These are phyloP conservation scores for Typhlomys cinereus DNA, from an alignment of 2,113 vertebrate genomes.

Conservation along the genomic window DNA sequence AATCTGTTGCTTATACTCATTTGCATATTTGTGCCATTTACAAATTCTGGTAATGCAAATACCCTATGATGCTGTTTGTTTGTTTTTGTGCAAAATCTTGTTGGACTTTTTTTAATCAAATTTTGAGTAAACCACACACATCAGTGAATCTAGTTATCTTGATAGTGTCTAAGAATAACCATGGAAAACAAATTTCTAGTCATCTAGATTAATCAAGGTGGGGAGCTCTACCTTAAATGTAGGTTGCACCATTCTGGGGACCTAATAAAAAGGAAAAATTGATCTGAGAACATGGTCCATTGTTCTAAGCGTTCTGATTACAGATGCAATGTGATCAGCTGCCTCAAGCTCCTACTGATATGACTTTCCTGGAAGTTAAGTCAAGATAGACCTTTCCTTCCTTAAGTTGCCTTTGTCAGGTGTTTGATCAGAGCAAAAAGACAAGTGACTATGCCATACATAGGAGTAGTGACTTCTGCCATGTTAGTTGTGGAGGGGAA, in stretches of 20 bases:
- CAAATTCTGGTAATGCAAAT: neutral
- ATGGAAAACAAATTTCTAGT: neutral
- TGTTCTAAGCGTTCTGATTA: neutral
- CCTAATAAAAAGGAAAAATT: neutral
- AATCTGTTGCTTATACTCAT: slow-evolving; percentile 18
- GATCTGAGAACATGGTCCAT: neutral
- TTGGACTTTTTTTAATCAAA: slow-evolving; percentile 20
- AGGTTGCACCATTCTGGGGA: too few relatives aligned
- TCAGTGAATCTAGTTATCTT: neutral
- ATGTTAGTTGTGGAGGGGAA: neutral
- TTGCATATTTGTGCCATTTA: slow-evolving; percentile 35
- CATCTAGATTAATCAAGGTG: neutral
- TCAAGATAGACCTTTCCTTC: neutral
- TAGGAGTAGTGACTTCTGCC: neutral
- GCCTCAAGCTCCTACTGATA: too few relatives aligned
- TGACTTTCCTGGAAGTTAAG: neutral
- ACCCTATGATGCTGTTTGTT: neutral
- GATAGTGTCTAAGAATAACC: neutral
- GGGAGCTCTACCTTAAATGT: neutral
- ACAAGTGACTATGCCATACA: neutral
- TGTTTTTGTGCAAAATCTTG: slow-evolving; percentile 43
- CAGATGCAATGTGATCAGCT: neutral
- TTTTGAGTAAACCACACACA: neutral
- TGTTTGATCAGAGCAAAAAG: neutral
- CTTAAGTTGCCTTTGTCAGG: neutral